Conservation (phyloP, 2,888 invertebrate species). For the Drosophila neotestacea region DNA sequence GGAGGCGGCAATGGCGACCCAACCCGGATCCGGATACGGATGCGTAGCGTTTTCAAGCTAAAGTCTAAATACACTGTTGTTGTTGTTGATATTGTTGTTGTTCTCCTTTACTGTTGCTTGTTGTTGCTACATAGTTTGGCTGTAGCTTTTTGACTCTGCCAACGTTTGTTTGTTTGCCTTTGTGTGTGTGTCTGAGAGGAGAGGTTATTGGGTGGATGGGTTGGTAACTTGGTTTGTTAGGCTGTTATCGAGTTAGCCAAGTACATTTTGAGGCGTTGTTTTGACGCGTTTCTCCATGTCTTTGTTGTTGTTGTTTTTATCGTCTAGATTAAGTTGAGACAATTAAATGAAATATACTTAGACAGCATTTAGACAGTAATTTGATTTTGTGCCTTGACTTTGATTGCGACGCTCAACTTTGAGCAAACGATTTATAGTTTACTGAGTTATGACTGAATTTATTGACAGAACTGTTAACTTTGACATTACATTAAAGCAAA, state of each 20-base stretch:
- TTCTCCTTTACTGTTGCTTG: constrained; percentile 24
- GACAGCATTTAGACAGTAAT: constrained; percentile 75
- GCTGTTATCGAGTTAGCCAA: constrained; percentile 40
- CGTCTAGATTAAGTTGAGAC: constrained; percentile 60
- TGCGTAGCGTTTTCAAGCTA: constrained; percentile 57
- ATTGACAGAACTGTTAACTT: constrained; percentile 1
- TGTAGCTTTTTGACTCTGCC: constrained; percentile 54
- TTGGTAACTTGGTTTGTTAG: constrained; percentile 17
- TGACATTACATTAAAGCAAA: neutral
- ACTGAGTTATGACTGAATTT: constrained; percentile 11
- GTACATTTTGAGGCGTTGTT: constrained; percentile 71
- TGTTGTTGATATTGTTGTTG: constrained; percentile 7
- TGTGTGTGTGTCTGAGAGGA: constrained; percentile 11
- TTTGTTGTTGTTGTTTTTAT: constrained; percentile 37
- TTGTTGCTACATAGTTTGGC: constrained; percentile 58
- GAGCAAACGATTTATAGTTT: constrained; percentile 10
- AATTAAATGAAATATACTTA: constrained; percentile 69
- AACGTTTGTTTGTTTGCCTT: constrained; percentile 49
- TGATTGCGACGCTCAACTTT: constrained; percentile 36
- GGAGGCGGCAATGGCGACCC: constrained; percentile 36
- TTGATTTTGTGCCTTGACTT: constrained; percentile 66
- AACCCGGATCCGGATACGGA: constrained; percentile 55
- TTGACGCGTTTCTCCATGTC: constrained; percentile 52
- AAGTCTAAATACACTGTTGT: constrained; percentile 42
- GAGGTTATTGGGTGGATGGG: neutral